Percentiles rank a stretch among this genome's conserved stretches.
phyloP scores from a whole-genome alignment of 2,797 vertebrate species.

The Phalloptychus januarius region DNA sequence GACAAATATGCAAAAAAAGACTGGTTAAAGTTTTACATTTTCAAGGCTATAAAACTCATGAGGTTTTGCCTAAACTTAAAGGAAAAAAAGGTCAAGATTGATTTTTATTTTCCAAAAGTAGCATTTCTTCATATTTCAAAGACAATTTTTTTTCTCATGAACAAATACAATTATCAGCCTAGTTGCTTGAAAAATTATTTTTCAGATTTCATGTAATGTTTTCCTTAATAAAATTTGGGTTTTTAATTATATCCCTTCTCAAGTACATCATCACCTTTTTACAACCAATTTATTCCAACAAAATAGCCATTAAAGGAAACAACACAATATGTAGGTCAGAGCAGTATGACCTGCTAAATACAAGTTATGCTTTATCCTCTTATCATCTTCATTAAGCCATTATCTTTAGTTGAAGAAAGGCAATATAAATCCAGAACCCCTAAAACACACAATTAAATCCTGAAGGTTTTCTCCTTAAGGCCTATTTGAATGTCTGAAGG shows the following conservation, averaged over 20 bases:
- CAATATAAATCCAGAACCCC: constrained; percentile 14
- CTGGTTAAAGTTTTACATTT: neutral
- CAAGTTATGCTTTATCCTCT: constrained; percentile 38
- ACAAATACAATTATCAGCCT: neutral
- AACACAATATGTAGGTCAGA: constrained; percentile 37
- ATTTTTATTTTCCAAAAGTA: neutral
- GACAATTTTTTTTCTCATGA: neutral
- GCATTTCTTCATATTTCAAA: neutral
- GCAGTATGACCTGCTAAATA: constrained; percentile 39
- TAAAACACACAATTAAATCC: constrained; percentile 1
- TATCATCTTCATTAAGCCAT: constrained; percentile 35
- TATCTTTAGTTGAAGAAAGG: constrained; percentile 12
- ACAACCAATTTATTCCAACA: constrained; percentile 6
- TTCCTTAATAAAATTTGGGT: neutral
- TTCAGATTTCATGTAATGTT: neutral
- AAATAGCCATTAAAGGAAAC: constrained; percentile 16
- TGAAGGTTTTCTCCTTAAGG: constrained; percentile 5
- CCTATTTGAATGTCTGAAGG: neutral
- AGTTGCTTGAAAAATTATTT: neutral
- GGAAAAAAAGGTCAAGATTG: neutral
- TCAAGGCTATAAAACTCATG: neutral
- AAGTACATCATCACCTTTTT: constrained; percentile 5
- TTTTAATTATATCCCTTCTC: neutral
- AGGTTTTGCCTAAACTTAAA: neutral
- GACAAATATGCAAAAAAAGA: neutral